phyloP scores from a whole-genome alignment of 2,113 vertebrate species.

The Grallaria varia region DNA sequence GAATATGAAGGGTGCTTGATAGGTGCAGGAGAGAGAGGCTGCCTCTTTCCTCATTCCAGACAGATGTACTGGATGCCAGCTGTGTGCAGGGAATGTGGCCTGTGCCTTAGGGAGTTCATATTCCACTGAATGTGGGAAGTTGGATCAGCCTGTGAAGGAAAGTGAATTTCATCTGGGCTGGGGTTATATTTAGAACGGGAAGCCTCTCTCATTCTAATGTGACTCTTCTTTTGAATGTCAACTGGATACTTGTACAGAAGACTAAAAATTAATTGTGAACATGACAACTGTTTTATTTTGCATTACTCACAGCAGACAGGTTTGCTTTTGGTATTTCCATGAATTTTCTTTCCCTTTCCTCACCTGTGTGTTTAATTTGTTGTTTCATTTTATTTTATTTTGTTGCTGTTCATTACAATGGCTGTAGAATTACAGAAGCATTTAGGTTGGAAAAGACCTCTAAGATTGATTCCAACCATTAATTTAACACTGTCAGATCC shows the following conservation, averaged over 20 bases:
- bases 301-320: background rate
- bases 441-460: background rate
- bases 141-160: background rate
- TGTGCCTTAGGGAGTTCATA: background rate
- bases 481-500: background rate
- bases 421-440: background rate
- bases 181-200: background rate
- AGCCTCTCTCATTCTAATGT: background rate
- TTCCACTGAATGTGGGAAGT: background rate
- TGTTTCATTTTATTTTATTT: background rate
- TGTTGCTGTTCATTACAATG: background rate
- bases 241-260: background rate
- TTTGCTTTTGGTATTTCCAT: background rate
- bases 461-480: background rate
- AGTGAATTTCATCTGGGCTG: background rate
- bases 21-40: background rate
- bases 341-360: background rate
- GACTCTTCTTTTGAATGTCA: background rate
- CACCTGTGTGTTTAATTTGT: background rate
- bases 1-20: background rate
- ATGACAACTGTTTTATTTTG: background rate
- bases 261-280: background rate
- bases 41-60: background rate
- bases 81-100: background rate
- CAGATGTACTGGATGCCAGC: background rate